Conservation (phyloP, 2,797 vertebrate species). For the Myioborus melanocephalus region DNA sequence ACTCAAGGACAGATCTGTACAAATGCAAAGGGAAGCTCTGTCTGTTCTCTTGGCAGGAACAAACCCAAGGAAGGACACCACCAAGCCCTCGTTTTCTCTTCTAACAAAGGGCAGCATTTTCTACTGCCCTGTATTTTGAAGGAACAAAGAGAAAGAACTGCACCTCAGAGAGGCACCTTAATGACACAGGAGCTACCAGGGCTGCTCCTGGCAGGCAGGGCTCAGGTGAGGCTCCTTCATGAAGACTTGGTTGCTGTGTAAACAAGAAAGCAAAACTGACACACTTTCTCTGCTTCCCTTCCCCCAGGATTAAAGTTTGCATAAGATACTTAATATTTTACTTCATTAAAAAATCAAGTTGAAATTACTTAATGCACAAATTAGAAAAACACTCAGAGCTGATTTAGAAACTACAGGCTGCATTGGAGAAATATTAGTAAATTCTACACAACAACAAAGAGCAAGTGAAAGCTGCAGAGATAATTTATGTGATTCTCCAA, state of each 20-base stretch:
- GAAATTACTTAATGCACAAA: neutral
- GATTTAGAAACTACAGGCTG: neutral
- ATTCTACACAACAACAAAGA: neutral
- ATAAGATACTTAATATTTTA: neutral
- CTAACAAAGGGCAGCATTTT: neutral
- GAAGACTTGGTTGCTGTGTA: neutral
- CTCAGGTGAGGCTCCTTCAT: neutral
- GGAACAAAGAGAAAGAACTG: neutral
- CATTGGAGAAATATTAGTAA: neutral
- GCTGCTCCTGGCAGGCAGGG: neutral
- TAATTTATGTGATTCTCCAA: constrained; percentile 38
- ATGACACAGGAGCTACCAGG: neutral
- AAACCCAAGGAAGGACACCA: neutral
- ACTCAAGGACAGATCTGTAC: neutral
- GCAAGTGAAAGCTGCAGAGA: neutral
- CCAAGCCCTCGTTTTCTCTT: neutral
- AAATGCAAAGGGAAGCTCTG: neutral
- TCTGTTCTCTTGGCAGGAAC: neutral
- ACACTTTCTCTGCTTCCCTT: neutral
- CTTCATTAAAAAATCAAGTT: neutral
- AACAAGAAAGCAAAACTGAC: neutral
- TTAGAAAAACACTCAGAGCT: neutral
- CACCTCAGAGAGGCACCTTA: neutral
- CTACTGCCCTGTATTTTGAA: neutral
- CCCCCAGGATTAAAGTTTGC: neutral